A percentile compares a stretch with the other conserved stretches of the same genome.
Conservation (phyloP, 2,888 invertebrate species). For the Auanema freiburgensis region DNA sequence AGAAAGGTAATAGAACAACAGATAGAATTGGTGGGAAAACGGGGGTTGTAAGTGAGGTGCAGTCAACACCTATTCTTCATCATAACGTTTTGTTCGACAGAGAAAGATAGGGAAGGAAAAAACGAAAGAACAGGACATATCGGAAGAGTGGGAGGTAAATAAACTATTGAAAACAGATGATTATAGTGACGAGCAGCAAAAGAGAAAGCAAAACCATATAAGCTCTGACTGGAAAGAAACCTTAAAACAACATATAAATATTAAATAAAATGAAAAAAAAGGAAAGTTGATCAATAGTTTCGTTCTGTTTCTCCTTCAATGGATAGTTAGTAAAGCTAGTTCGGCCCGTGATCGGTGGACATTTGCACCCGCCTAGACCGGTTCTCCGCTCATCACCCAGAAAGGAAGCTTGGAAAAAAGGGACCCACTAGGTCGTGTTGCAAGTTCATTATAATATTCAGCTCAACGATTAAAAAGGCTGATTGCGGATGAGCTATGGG, state of each 20-base stretch:
- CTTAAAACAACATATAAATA: background rate
- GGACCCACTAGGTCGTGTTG: too few species aligned
- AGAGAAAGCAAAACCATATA: background rate
- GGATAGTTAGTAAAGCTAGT: background rate
- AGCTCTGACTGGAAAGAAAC: background rate
- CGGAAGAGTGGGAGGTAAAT: background rate
- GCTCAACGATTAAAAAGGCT: too few species aligned
- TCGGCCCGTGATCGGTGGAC: too few species aligned
- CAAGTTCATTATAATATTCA: too few species aligned
- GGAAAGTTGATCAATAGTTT: background rate
- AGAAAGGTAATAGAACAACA: too few species aligned
- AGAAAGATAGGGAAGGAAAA: slow-evolving; percentile 3
- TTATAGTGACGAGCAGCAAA: background rate
- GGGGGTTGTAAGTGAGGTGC: too few species aligned
- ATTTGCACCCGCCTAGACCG: too few species aligned
- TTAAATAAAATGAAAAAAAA: background rate
- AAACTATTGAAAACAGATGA: background rate
- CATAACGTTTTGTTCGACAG: background rate
- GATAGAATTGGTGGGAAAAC: too few species aligned
- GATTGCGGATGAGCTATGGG: too few species aligned
- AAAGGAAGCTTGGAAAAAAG: too few species aligned
- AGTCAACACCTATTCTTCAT: too few species aligned
- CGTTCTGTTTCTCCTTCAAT: background rate
- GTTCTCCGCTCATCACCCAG: too few species aligned
- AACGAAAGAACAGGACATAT: background rate